phyloP scores from a whole-genome alignment of 1,140 invertebrate genomes.

The Heliconius himera region DNA sequence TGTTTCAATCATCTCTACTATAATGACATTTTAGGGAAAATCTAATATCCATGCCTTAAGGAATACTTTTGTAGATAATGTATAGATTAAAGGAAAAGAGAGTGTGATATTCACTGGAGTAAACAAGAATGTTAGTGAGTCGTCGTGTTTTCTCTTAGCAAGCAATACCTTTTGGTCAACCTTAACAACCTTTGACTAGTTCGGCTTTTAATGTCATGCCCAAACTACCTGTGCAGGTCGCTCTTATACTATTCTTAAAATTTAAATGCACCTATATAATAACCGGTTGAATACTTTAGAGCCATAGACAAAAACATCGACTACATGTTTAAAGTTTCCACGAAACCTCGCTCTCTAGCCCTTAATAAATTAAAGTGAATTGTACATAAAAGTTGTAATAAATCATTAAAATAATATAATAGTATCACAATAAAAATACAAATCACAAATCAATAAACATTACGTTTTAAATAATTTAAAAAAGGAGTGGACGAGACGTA shows the following conservation, averaged over 20 bases:
- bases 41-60: background rate
- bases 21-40: background rate
- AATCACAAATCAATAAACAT: background rate
- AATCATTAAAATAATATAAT: constrained; percentile 5
- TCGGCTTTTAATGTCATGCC: constrained; percentile 1
- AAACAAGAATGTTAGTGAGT: constrained; percentile 10
- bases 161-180: constrained; percentile 4
- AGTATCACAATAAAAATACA: background rate
- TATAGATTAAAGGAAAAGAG: background rate
- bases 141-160: constrained; percentile 9
- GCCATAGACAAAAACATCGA: background rate
- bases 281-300: background rate
- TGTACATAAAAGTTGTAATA: background rate
- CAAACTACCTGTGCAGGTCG: background rate
- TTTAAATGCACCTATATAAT: background rate
- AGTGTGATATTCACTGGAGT: constrained; percentile 10
- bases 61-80: background rate
- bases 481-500: background rate
- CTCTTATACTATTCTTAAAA: background rate
- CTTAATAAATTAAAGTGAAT: background rate
- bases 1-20: background rate
- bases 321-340: background rate
- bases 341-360: background rate
- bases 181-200: background rate
- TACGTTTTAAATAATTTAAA: background rate